phyloP scores from a whole-genome alignment of 2,888 invertebrate species.

The Caenorhabditis sp. region DNA sequence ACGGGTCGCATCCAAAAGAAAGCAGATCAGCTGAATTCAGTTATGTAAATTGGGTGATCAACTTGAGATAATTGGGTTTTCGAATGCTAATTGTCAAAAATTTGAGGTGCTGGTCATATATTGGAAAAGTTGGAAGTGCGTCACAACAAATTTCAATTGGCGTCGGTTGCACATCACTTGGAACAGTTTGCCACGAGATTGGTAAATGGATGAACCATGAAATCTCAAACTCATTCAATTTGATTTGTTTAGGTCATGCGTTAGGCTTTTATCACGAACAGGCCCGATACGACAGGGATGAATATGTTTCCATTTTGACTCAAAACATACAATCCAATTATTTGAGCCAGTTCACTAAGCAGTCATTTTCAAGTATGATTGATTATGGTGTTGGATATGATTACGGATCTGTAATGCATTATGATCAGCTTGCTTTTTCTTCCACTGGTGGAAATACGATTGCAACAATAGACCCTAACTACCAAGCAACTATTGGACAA shows the following conservation, averaged over 20 bases:
- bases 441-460: conserved; percentile 72
- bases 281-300: conserved; percentile 78
- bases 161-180: conserved; percentile 77
- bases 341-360: conserved; percentile 76
- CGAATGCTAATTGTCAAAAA: too few relatives aligned
- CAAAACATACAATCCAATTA: conserved; percentile 72
- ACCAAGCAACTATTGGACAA: conserved; percentile 80
- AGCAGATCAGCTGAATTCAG: too few relatives aligned
- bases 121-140: conserved; percentile 70
- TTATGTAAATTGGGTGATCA: too few relatives aligned
- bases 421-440: conserved; percentile 75
- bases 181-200: conserved; percentile 81
- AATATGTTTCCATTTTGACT: conserved; percentile 73
- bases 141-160: conserved; percentile 80
- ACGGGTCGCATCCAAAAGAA: too few relatives aligned
- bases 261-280: conserved; percentile 82
- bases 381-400: conserved; percentile 79
- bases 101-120: conserved; percentile 77
- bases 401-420: conserved; percentile 81
- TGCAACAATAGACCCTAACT: conserved; percentile 74
- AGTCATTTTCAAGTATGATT: conserved; percentile 67
- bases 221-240: neutral
- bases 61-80: neutral
- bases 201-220: conserved; percentile 51
- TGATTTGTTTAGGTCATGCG: conserved; percentile 77